These are phyloP conservation scores for Phaetusa simplex DNA, from an alignment of 2,113 vertebrate genomes.

Conservation along the genomic window DNA sequence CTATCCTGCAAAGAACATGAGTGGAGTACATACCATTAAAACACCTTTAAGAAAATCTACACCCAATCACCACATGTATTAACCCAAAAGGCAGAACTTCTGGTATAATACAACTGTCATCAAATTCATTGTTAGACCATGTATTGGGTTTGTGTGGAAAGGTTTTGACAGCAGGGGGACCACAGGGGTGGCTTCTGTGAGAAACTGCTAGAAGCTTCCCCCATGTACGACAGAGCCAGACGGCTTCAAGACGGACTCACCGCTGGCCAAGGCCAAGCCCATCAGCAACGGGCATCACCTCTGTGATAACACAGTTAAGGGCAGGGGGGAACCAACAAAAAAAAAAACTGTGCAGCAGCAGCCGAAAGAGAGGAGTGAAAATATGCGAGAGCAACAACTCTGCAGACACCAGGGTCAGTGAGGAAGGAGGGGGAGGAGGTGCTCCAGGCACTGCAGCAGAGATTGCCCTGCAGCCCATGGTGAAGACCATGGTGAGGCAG, in stretches of 20 bases:
- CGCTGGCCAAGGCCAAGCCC: rapidly evolving
- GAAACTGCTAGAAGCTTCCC: not conserved
- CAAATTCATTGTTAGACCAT: not conserved
- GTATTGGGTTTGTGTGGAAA: not conserved
- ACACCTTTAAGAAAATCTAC: not conserved
- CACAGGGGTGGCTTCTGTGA: not conserved
- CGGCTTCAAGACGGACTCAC: rapidly evolving
- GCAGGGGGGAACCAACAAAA: not conserved
- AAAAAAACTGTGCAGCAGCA: not conserved
- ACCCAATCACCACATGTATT: not conserved
- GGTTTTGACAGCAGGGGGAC: not conserved
- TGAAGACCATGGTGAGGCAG: not conserved
- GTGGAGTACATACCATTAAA: not conserved
- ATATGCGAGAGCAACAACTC: not conserved
- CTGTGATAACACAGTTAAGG: not conserved
- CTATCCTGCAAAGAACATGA: not conserved
- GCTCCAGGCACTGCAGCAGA: rapidly evolving
- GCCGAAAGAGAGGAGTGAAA: not conserved
- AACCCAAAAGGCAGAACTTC: not conserved
- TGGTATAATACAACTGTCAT: not conserved
- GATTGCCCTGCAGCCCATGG: not conserved
- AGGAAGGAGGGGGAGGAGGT: not conserved
- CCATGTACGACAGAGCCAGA: rapidly evolving
- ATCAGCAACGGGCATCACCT: rapidly evolving
- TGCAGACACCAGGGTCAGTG: not conserved